These are phyloP conservation scores for Thunnus thynnus DNA, from an alignment of 2,113 vertebrate genomes.

Conservation along the genomic window DNA sequence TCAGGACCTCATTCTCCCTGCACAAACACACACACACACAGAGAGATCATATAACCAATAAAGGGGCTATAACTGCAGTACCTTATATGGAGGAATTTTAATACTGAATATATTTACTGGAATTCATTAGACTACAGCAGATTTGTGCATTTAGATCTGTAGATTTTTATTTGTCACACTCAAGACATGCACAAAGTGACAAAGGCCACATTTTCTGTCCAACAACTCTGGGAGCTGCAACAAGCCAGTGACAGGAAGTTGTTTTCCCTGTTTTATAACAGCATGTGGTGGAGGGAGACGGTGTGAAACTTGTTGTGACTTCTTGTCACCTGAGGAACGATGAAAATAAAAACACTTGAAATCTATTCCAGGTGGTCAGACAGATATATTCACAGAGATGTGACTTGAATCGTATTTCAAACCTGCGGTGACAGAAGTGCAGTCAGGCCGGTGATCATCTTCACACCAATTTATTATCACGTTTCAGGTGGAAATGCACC, in stretches of 20 bases:
- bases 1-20: conserved; percentile 99
- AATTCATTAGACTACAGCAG: background rate
- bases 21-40: conserved; percentile 57
- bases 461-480: too few species aligned
- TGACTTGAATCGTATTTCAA: background rate
- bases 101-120: background rate
- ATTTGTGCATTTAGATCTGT: background rate
- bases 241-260: conserved; percentile 15
- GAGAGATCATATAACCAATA: conserved; percentile 18
- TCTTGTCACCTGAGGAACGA: conserved; percentile 25
- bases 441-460: background rate
- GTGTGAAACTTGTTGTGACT: conserved; percentile 49
- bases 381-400: conserved; percentile 19
- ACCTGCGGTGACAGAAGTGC: background rate
- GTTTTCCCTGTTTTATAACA: conserved; percentile 40
- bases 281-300: background rate
- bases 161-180: conserved; percentile 9
- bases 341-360: conserved; percentile 45
- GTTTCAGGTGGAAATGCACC: too few species aligned
- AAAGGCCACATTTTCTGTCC: background rate
- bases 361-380: conserved; percentile 46
- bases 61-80: background rate
- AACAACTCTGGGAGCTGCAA: conserved; percentile 9
- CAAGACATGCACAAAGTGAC: background rate
- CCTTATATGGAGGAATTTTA: background rate